Evolutionary conservation across 2,113 vertebrate species (phyloP).

Genomic region (Urocolius indicus): DNA sequence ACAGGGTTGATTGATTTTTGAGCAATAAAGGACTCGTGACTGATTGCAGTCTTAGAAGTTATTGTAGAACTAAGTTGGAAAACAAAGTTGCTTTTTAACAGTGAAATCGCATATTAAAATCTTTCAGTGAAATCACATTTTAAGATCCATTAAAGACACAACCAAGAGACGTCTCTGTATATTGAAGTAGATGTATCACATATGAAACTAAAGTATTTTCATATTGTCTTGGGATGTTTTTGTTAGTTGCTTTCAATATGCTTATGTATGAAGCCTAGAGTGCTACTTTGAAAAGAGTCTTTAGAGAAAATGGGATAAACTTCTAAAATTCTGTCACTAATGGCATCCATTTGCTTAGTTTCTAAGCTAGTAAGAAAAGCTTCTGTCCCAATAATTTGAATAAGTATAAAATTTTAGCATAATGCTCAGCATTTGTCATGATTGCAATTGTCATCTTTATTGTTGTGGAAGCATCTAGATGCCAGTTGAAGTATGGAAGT

Average conservation of each 20-base stretch:
- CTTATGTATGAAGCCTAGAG: not conserved
- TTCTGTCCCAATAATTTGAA: not conserved
- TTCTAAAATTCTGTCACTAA: not conserved
- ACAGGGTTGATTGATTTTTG: not conserved
- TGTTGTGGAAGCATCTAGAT: not conserved
- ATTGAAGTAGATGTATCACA: not conserved
- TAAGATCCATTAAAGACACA: not conserved
- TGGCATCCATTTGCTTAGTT: not conserved
- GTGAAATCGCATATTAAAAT: not conserved
- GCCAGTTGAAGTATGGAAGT: not conserved
- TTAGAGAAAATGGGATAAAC: not conserved
- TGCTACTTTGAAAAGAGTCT: not conserved
- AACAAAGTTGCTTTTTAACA: not conserved
- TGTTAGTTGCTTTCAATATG: not conserved
- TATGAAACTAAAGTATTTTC: accelerated
- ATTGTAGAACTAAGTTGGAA: not conserved
- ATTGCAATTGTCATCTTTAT: not conserved
- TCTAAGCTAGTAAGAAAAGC: not conserved
- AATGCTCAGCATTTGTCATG: not conserved
- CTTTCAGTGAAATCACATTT: not conserved
- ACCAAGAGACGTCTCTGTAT: not conserved
- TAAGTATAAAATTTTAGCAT: not conserved
- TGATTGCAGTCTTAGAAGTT: not conserved
- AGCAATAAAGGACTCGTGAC: not conserved
- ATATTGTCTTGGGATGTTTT: not conserved